Base-by-base conservation (phyloP, 2,113 vertebrate species). In the Brienomyrus longianalis region DNA sequence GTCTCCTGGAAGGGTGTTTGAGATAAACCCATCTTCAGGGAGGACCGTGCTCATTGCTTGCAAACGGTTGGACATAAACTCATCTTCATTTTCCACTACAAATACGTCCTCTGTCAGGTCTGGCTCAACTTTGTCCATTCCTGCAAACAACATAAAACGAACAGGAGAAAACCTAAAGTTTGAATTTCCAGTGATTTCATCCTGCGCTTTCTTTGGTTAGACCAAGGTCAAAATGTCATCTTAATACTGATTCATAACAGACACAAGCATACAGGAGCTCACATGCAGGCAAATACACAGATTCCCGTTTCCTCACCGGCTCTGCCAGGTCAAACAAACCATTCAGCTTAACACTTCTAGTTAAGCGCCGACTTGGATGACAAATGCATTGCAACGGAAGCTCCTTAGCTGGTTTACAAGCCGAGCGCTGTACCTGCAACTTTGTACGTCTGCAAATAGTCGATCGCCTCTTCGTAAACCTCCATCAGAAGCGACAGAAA, bases 61-160 rank as follows among this genome's bases (percentile, higher is more conserved):
- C 10, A 94, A 86, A 3, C 92, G 92, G 8, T 92, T 94, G 13
- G 93, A 74, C 23, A 88, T 27, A 51, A 92, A 90, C 88, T 91
- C 92, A 48, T 90, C 93, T 0, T 90, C 90, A 35, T 59, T 35
- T 74, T 95, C 95, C 88, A 94, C 95, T 6, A 39, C 90, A 90
- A 95, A 96, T n/a, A 96, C 95, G 15, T 96, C 95, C 51, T 95
- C 95, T 90, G 94, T 56, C 5, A 91, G 88, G 0, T 94, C 93
- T 21, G 90, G 0, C 31, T 93, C 91, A 6, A 87, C 15, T 17
- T 93, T 90, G 23, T 66, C 88, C 70, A 83, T 90, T 59, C 43
- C 90, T 5, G 88, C 59, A 23, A 70, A 51, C 86, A 52, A 39
- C 4, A 89, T 23, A 87, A 50, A 88, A 35, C 47, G 74, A 50